A percentile compares a stretch with the other conserved stretches of the same genome.
Evolutionary conservation across 2,113 vertebrate species (phyloP).

Genomic region (Xenopus tropicalis): DNA sequence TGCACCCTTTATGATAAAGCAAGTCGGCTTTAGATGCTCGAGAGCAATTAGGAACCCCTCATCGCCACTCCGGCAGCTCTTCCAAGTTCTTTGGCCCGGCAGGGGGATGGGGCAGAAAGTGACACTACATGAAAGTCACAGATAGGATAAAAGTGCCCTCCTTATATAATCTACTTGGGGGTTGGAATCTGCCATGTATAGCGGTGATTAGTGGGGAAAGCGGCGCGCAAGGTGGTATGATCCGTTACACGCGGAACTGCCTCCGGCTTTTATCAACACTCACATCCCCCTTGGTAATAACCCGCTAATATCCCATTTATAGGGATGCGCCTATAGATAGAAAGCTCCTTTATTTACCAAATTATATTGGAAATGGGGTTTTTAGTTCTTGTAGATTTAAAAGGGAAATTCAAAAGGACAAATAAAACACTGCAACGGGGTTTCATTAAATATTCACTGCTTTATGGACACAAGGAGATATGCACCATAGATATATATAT

Average conservation of each 20-base stretch:
- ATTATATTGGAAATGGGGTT: too few species aligned
- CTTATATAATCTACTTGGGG: slow-evolving; percentile 25
- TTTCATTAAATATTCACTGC: too few species aligned
- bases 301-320: not conserved
- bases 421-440: too few species aligned
- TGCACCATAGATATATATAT: too few species aligned
- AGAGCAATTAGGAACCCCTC: slow-evolving; percentile 59
- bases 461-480: too few species aligned
- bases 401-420: too few species aligned
- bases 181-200: slow-evolving; percentile 6
- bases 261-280: not conserved
- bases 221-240: not conserved
- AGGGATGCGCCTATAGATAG: too few species aligned
- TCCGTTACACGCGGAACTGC: not conserved
- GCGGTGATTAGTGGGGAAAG: slow-evolving; percentile 23
- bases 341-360: too few species aligned
- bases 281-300: not conserved
- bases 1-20: slow-evolving; percentile 99
- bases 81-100: slow-evolving; percentile 13
- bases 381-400: too few species aligned
- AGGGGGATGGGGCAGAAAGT: slow-evolving; percentile 14
- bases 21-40: slow-evolving; percentile 66
- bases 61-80: slow-evolving; percentile 45
- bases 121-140: slow-evolving; percentile 34
- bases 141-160: slow-evolving; percentile 36